Conservation (phyloP, 2,888 invertebrate genomes). For the Taenaris catops region DNA sequence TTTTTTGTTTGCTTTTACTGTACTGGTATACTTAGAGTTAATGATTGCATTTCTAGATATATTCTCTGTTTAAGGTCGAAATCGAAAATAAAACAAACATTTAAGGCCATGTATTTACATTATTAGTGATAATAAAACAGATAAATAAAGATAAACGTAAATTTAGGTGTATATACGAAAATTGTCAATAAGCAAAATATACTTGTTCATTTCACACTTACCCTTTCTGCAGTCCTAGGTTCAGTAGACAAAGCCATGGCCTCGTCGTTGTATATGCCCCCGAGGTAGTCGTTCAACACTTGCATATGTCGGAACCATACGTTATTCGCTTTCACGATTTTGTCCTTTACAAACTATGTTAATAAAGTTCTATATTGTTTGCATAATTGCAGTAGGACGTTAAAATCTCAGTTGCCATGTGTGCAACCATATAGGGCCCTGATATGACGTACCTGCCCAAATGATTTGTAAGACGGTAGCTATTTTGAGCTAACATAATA, state of each 20-base stretch:
- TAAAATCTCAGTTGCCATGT: slow-evolving; percentile 9
- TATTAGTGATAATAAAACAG: too few species aligned
- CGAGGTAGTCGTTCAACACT: slow-evolving; percentile 90
- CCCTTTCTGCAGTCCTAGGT: slow-evolving; percentile 57
- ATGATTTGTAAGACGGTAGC: slow-evolving; percentile 66
- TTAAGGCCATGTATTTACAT: too few species aligned
- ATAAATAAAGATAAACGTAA: too few species aligned
- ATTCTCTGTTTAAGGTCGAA: too few species aligned
- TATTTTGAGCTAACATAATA: slow-evolving; percentile 67
- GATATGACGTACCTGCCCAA: slow-evolving; percentile 45
- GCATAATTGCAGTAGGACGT: not conserved
- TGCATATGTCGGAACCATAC: slow-evolving; percentile 82
- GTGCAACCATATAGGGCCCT: slow-evolving; percentile 28
- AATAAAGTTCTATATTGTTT: not conserved
- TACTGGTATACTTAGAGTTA: too few species aligned
- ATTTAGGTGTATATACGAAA: too few species aligned
- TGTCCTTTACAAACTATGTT: not conserved
- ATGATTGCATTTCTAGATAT: too few species aligned
- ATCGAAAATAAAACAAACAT: too few species aligned
- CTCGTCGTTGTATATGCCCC: slow-evolving; percentile 91
- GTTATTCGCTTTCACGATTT: slow-evolving; percentile 7
- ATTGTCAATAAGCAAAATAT: too few species aligned
- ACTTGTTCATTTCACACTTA: too few species aligned
- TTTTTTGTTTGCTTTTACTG: not conserved
- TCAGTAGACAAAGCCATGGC: slow-evolving; percentile 74